A percentile compares a stretch with the other conserved stretches of the same genome.
phyloP scores from a whole-genome alignment of 2,888 invertebrate genomes.

The Dastarcus helophoroides region DNA sequence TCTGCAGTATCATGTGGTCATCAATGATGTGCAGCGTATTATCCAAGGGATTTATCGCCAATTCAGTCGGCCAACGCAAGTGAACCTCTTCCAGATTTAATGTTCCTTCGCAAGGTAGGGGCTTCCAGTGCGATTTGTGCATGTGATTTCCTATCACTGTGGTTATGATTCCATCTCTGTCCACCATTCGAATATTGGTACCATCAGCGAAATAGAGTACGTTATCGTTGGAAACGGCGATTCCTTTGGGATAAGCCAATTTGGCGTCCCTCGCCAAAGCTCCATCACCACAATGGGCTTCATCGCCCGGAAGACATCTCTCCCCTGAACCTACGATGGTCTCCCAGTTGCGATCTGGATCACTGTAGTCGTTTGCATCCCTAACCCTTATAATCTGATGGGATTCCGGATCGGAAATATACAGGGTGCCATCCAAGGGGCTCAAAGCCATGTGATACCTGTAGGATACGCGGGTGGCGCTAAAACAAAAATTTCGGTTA shows the following conservation, averaged over 20 bases:
- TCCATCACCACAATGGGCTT: conserved; percentile 93
- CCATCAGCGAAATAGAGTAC: conserved; percentile 93
- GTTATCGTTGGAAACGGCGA: conserved; percentile 86
- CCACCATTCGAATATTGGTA: conserved; percentile 81
- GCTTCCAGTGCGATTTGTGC: conserved; percentile 90
- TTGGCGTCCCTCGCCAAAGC: conserved; percentile 87
- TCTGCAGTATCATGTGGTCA: conserved; percentile 86
- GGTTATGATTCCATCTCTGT: conserved; percentile 81
- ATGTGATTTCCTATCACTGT: conserved; percentile 88
- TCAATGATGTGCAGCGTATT: conserved; percentile 93
- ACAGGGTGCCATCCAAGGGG: conserved; percentile 85
- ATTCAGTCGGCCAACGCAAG: conserved; percentile 90
- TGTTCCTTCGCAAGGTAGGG: conserved; percentile 85
- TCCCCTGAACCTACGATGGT: conserved; percentile 91
- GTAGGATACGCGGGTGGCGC: conserved; percentile 87
- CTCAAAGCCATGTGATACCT: conserved; percentile 94
- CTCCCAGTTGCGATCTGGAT: conserved; percentile 90
- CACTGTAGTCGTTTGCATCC: conserved; percentile 67
- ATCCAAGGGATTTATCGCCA: conserved; percentile 88
- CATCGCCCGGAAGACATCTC: conserved; percentile 84
- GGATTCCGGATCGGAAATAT: conserved; percentile 92
- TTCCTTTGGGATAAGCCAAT: conserved; percentile 91
- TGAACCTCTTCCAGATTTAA: conserved; percentile 87
- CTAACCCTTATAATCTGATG: conserved; percentile 86
- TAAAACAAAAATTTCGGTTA: conserved; percentile 37